Evolutionary conservation across 30 jellyfish, hydroid and myxozoan genomes (phyloP).

Genomic region (Hydractinia echinata): DNA sequence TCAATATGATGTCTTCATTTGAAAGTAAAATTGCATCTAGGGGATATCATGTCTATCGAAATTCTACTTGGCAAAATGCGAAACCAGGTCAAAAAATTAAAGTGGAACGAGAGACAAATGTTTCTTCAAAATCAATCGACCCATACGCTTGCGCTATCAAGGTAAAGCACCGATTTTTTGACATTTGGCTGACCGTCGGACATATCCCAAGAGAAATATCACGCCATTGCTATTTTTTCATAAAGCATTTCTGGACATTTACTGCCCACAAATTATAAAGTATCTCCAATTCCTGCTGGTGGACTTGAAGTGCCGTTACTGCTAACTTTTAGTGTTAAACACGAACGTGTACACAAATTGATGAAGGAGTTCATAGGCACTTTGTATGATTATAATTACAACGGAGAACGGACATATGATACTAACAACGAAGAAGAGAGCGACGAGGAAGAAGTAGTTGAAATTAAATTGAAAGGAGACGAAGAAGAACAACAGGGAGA

Average conservation of each 20-base stretch:
- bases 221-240: slow-evolving; percentile 15
- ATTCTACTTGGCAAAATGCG: not conserved
- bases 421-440: too few relatives aligned
- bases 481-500: too few relatives aligned
- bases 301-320: too few relatives aligned
- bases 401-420: too few relatives aligned
- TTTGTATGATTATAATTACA: too few relatives aligned
- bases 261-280: not conserved
- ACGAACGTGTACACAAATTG: too few relatives aligned
- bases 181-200: not conserved
- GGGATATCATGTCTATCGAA: not conserved
- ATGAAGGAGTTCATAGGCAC: too few relatives aligned
- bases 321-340: too few relatives aligned
- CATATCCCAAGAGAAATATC: slow-evolving; percentile 9
- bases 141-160: slow-evolving; percentile 14
- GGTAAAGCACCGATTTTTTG: not conserved
- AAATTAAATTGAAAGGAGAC: too few relatives aligned
- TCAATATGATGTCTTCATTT: too few relatives aligned
- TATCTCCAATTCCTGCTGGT: not conserved
- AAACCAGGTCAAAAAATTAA: not conserved
- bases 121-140: slow-evolving; percentile 2
- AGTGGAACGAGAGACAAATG: slow-evolving; percentile 1
- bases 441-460: too few relatives aligned
- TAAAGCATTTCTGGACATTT: slow-evolving; percentile 3
- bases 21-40: too few relatives aligned